Base-by-base conservation (phyloP, 2,113 vertebrate genomes). In the Silurus asotus region DNA sequence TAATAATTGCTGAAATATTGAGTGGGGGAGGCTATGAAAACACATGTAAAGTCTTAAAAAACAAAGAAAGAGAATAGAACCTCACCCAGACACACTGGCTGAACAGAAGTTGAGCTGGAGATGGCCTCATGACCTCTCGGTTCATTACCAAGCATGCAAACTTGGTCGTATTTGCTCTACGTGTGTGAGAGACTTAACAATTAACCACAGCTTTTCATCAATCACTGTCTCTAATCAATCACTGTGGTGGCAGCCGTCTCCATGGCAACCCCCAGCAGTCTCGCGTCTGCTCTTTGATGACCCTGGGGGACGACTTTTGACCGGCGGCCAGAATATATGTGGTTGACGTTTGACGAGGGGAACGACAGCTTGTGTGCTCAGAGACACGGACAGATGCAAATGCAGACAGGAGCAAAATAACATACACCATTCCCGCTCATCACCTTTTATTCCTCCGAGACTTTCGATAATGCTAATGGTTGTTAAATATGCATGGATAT, bases 201-300 rank as follows among this genome's bases (percentile, higher is more conserved):
- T 80, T 67, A 37, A 17, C 59, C n/a, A 53, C 67, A 53, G 72
- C 53, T 56, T 70, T 81, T 37, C 28, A 86, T 86, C 78, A 81
- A 51, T 59, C 78, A n/a, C 48, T 48, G 77, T 61, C 85, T 53
- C 69, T 67, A 78, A 81, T 74, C 69, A 6, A 55, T 83, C 76
- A 74, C 74, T 55, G 62, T 55, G 23, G 64, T 72, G 72, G 67
- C 78, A 17, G 15, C 65, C 56, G 58, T 91, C 82, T 89, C 90
- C 86, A 89, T 72, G 86, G 86, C 25, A 86, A 91, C 90, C 83
- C 64, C 58, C 77, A 67, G 51, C 28, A 82, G 82, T 69, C 59
- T 87, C 82, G 45, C 45, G 83, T 19, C 55, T 58, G 76, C 23
- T 87, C 77, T 78, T 53, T 13, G 19, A 72, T 77, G 76, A 82